Evolutionary conservation across 2,888 invertebrate genomes (phyloP).

Genomic region (Eugnorisma glareosa): DNA sequence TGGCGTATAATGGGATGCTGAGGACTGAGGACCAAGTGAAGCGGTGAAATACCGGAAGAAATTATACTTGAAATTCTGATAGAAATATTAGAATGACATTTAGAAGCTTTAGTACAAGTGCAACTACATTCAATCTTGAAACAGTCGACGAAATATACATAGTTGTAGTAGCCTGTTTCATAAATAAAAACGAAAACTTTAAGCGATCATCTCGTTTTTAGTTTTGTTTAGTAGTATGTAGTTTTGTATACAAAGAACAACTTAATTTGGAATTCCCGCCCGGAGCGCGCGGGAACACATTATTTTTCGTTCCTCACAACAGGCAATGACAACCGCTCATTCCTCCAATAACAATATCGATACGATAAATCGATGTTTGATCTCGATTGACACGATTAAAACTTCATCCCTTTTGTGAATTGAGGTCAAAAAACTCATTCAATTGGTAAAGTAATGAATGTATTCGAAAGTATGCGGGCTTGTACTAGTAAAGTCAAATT

Average conservation of each 20-base stretch:
- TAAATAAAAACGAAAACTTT: no score
- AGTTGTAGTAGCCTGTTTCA: no score
- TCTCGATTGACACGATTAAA: slow-evolving; percentile 79
- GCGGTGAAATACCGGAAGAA: background rate
- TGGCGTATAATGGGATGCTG: slow-evolving; percentile 15
- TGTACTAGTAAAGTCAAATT: slow-evolving; percentile 70
- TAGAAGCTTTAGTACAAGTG: background rate
- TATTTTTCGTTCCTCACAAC: background rate
- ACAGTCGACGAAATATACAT: background rate
- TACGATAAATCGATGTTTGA: slow-evolving; percentile 74
- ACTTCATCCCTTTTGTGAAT: slow-evolving; percentile 77
- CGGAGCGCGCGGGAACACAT: background rate
- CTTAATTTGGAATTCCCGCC: slow-evolving; percentile 9
- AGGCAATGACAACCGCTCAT: slow-evolving; percentile 39
- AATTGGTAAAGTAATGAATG: slow-evolving; percentile 80
- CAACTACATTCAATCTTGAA: background rate
- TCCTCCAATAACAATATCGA: slow-evolving; percentile 56
- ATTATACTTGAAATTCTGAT: background rate
- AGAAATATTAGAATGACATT: background rate
- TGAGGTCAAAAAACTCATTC: slow-evolving; percentile 83
- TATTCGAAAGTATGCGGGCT: slow-evolving; percentile 83
- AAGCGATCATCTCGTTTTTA: no score
- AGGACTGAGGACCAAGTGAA: background rate
- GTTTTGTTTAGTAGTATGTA: no score
- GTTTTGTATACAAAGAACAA: no score